phyloP scores from a whole-genome alignment of 2,113 vertebrate species.

The Phaethornis superciliosus region DNA sequence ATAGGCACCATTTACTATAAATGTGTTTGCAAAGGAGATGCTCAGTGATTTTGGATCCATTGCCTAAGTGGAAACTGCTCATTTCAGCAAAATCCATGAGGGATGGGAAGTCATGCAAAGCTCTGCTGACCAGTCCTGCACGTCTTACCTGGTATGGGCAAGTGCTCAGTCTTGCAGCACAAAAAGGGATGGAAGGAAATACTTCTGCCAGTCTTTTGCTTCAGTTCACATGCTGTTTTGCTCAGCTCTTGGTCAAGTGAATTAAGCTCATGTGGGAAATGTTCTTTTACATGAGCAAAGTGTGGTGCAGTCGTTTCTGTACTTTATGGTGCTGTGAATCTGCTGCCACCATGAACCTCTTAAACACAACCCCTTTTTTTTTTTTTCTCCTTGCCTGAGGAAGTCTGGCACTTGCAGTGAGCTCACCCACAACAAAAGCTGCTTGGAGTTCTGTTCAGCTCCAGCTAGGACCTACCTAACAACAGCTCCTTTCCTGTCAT shows the following conservation, averaged over 20 bases:
- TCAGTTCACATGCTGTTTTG: not conserved
- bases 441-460: not conserved
- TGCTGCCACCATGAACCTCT: not conserved
- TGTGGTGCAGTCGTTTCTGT: not conserved
- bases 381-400: not conserved
- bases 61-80: not conserved
- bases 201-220: not conserved
- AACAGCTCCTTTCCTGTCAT: constrained; percentile 59
- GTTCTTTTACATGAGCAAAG: not conserved
- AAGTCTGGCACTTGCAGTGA: not conserved
- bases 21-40: not conserved
- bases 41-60: not conserved
- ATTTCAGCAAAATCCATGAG: not conserved
- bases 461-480: not conserved
- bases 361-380: not conserved
- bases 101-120: not conserved
- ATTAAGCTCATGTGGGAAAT: not conserved
- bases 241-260: not conserved
- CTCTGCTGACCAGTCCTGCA: not conserved
- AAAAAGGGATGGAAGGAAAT: not conserved
- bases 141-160: not conserved
- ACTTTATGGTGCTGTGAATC: not conserved
- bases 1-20: not conserved
- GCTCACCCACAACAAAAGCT: constrained; percentile 14
- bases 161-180: not conserved